Conservation (phyloP, 2,797 vertebrate genomes). For the Coranthus polyacanthus region DNA sequence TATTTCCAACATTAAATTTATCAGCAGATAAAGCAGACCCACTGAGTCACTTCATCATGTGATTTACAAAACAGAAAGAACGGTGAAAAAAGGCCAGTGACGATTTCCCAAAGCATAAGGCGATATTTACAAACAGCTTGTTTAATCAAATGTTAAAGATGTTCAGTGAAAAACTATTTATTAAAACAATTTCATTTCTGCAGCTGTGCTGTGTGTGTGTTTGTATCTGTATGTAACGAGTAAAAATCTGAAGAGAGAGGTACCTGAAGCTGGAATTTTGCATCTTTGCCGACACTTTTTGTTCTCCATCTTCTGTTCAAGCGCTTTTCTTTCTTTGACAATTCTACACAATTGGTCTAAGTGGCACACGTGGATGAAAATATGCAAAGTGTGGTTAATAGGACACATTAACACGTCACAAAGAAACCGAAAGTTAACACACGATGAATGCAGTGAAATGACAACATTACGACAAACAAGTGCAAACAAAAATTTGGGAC, state of each 20-base stretch:
- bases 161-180: too few species aligned
- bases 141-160: too few species aligned
- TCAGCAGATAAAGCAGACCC: too few species aligned
- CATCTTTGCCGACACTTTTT: conserved; percentile 99
- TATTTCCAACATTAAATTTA: too few species aligned
- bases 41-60: too few species aligned
- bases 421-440: conserved; percentile 49
- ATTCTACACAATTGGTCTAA: conserved; percentile 99
- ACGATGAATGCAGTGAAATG: conserved; percentile 66
- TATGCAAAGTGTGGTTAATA: conserved; percentile 80
- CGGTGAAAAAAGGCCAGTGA: too few species aligned
- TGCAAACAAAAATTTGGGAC: conserved; percentile 49
- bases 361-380: conserved; percentile 88
- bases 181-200: neutral
- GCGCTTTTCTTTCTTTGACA: conserved; percentile 99
- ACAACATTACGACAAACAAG: conserved; percentile 35
- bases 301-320: conserved; percentile 99
- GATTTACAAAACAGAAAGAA: too few species aligned
- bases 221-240: conserved; percentile 19
- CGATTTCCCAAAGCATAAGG: too few species aligned
- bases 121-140: too few species aligned
- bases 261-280: conserved; percentile 99
- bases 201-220: too few species aligned
- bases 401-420: conserved; percentile 67
- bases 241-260: conserved; percentile 58